A percentile compares a stretch with the other conserved stretches of the same genome.
Evolutionary conservation across 2,797 vertebrate species (phyloP).

Genomic region (Saxicola maurus): DNA sequence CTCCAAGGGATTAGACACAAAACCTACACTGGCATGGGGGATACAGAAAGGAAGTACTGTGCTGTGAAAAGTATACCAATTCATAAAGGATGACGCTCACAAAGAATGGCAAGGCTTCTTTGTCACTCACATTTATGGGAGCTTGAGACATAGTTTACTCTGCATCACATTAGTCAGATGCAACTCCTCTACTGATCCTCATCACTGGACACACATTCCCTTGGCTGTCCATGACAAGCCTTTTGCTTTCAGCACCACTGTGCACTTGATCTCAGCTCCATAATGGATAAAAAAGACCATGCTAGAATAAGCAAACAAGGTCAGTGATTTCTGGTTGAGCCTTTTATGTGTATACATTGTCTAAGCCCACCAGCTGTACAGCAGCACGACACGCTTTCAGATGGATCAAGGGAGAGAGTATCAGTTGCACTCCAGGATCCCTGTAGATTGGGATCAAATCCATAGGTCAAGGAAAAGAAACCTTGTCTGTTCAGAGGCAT

Average conservation of each 20-base stretch:
- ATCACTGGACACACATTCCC: not conserved
- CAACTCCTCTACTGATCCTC: not conserved
- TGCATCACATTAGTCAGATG: not conserved
- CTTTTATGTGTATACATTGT: not conserved
- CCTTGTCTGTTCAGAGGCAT: not conserved
- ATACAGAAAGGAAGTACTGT: not conserved
- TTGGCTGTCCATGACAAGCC: not conserved
- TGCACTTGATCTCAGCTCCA: not conserved
- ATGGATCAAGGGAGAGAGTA: not conserved
- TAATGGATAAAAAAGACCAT: not conserved
- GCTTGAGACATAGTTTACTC: not conserved
- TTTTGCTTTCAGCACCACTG: not conserved
- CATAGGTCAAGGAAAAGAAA: constrained; percentile 22
- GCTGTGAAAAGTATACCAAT: not conserved
- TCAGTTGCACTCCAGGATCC: not conserved
- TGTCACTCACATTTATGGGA: not conserved
- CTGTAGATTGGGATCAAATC: constrained; percentile 12
- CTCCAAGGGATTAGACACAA: not conserved
- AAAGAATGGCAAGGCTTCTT: not conserved
- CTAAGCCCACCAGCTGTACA: not conserved
- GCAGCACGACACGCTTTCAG: not conserved
- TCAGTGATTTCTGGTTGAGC: not conserved
- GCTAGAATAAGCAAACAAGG: not conserved
- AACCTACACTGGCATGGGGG: not conserved
- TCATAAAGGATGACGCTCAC: not conserved